Evolutionary conservation across 2,113 vertebrate genomes (phyloP).

Genomic region (Corythornis cristatus): DNA sequence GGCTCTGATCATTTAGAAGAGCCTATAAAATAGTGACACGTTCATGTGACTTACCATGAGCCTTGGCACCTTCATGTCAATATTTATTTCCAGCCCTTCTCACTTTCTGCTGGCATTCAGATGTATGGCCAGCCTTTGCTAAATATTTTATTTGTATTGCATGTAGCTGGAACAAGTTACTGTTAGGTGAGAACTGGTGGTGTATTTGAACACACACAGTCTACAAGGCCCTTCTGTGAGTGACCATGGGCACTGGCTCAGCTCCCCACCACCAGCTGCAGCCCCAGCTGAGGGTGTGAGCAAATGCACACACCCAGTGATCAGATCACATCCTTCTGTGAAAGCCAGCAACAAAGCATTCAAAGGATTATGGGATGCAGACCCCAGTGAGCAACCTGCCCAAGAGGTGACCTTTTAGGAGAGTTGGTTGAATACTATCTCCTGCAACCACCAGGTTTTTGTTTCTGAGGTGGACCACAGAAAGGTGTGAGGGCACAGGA

Average conservation of each 20-base stretch:
- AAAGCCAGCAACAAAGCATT: neutral
- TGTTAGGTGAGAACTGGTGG: neutral
- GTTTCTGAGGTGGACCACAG: neutral
- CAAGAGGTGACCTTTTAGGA: neutral
- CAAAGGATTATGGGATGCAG: neutral
- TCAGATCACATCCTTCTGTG: accelerated
- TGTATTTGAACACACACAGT: accelerated
- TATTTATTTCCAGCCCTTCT: constrained; percentile 27
- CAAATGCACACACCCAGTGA: accelerated
- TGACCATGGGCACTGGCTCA: accelerated
- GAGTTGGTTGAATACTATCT: neutral
- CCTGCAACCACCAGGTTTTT: neutral
- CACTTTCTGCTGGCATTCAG: neutral
- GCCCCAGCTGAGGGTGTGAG: neutral
- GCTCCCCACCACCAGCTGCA: neutral
- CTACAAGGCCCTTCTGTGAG: neutral
- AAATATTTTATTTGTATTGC: constrained; percentile 21
- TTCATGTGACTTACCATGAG: neutral
- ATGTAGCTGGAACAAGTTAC: neutral
- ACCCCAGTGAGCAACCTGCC: neutral
- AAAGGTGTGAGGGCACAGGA: neutral
- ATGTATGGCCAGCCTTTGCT: neutral
- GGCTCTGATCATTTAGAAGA: neutral
- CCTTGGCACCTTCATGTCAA: neutral
- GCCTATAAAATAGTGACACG: neutral